These are phyloP conservation scores for Gymnocypris eckloni DNA, from an alignment of 2,797 vertebrate genomes.

Conservation along the genomic window DNA sequence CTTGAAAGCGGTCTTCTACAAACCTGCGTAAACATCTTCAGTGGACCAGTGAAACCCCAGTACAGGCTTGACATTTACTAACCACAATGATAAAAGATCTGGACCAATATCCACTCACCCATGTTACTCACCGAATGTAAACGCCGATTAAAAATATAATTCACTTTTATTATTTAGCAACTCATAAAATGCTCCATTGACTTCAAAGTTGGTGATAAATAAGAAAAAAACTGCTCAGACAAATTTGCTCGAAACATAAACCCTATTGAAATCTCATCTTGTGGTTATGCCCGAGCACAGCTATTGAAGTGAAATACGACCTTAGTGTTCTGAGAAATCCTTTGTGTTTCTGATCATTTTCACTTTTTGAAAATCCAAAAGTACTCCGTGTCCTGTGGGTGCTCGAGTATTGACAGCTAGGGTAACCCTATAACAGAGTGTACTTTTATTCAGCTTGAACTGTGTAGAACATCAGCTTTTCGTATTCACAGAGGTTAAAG, in stretches of 20 bases:
- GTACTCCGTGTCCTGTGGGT: not conserved
- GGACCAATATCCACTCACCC: slow-evolving; percentile 46
- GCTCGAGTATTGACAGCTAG: not conserved
- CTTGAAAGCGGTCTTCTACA: slow-evolving; percentile 11
- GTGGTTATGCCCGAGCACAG: not conserved
- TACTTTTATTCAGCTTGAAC: not conserved
- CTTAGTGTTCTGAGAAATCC: not conserved
- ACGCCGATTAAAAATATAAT: slow-evolving; percentile 55
- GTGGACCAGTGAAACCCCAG: slow-evolving; percentile 19
- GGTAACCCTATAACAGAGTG: not conserved
- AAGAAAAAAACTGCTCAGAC: slow-evolving; percentile 15
- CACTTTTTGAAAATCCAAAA: not conserved
- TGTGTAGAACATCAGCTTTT: not conserved
- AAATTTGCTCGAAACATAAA: slow-evolving; percentile 43
- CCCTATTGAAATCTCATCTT: slow-evolving; percentile 31
- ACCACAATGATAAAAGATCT: slow-evolving; percentile 50
- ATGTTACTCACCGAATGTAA: slow-evolving; percentile 52
- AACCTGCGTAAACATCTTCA: slow-evolving; percentile 19
- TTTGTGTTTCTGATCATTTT: not conserved
- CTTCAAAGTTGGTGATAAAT: slow-evolving; percentile 43
- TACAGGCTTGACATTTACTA: slow-evolving; percentile 49
- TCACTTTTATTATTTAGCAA: slow-evolving; percentile 58
- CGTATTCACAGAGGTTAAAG: not conserved
- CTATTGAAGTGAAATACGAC: slow-evolving; percentile 7
- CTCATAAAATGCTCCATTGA: slow-evolving; percentile 54